A percentile compares a stretch with the other conserved stretches of the same genome.
Conservation (phyloP, 2,888 invertebrate species). For the Sipha maydis region DNA sequence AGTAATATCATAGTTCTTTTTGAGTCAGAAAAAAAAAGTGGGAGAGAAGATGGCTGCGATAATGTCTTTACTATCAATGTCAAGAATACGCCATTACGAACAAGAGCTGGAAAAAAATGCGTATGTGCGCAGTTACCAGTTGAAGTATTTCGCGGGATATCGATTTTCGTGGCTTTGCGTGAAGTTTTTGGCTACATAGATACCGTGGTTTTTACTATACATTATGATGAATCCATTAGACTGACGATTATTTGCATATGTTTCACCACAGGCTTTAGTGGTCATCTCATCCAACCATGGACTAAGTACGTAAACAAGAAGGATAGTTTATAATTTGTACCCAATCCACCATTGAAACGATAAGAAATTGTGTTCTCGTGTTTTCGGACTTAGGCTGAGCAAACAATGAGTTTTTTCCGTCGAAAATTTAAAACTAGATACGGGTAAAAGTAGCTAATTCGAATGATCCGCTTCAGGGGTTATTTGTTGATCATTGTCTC, state of each 20-base stretch:
- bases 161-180: not conserved
- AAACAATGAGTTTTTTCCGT: too few relatives aligned
- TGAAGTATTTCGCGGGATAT: not conserved
- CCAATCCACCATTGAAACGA: too few relatives aligned
- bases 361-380: too few relatives aligned
- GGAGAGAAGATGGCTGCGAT: not conserved
- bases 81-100: not conserved
- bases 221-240: not conserved
- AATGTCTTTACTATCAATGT: conserved; percentile 4
- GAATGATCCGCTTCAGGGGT: too few relatives aligned
- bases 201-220: not conserved
- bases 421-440: too few relatives aligned
- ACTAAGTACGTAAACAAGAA: too few relatives aligned
- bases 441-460: too few relatives aligned
- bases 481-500: too few relatives aligned
- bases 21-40: not conserved
- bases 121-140: not conserved
- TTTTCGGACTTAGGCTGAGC: too few relatives aligned
- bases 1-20: not conserved
- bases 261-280: too few relatives aligned
- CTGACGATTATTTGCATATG: not conserved
- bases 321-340: too few relatives aligned
- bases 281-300: too few relatives aligned
- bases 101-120: not conserved
- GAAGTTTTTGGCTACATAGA: not conserved